Base-by-base conservation (phyloP, 2,797 vertebrate species). In the Apogon hyalosoma region DNA sequence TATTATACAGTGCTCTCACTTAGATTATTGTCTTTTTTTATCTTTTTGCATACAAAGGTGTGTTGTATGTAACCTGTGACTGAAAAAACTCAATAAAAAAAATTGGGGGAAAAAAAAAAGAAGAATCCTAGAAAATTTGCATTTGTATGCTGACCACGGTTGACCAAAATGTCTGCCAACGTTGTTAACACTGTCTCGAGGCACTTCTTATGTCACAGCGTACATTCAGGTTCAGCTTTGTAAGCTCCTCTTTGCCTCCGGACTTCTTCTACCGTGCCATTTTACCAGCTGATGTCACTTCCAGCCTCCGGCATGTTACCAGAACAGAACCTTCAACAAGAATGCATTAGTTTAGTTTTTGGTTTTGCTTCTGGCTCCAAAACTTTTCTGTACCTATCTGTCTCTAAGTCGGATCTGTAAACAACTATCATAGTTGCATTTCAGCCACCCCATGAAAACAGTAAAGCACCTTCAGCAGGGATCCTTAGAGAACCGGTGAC, bases 381-480 rank as follows among this genome's bases (percentile, higher is more conserved):
- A 85, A 81, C 53, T 67, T 83, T 72, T 62, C 31, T 63, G 15
- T 69, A 48, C 11, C 40, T n/a, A 21, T 76, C 9, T 42, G 46
- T 70, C 57, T 53, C 38, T 6, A 46, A 45, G 57, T 65, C 18
- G 21, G 59, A 58, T 48, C 67, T 59, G 62, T 74, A 63, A 79
- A 77, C 72, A 70, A 53, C 56, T 31, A 39, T 59, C 43, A 46
- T 33, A 74, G 75, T 62, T 64, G 60, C 62, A 79, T 75, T 72
- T 78, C 60, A 65, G 43, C 59, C 18, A 40, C 66, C 40, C 59
- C 40, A 11, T 62, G 70, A 77, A 82, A 78, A 36, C 52, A 53
- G 55, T 58, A 69, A 57, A 77, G 48, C 74, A 75, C 76, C 73
- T 82, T 79, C 66, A 71, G 67, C 46, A 10, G 57, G 79, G 69